Conservation (phyloP, 2,113 vertebrate genomes). For the Edolisoma coerulescens region DNA sequence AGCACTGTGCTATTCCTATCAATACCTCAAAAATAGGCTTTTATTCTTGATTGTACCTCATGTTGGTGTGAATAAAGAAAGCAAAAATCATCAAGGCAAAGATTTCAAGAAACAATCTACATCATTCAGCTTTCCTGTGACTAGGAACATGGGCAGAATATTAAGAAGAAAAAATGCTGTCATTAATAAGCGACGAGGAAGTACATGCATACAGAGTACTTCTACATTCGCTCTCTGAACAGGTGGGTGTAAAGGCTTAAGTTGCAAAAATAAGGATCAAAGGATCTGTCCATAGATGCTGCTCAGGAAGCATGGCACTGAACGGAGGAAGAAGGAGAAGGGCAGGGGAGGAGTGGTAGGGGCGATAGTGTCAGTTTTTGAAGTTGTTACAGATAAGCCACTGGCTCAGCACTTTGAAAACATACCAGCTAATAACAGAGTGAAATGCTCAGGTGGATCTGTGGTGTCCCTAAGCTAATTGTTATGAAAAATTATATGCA, state of each 20-base stretch:
- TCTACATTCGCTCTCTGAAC: background rate
- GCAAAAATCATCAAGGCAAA: slow-evolving; percentile 26
- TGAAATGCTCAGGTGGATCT: background rate
- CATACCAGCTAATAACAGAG: background rate
- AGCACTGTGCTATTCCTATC: background rate
- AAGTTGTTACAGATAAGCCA: background rate
- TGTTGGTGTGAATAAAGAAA: slow-evolving; percentile 2
- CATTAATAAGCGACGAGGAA: slow-evolving; percentile 43
- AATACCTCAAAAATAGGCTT: background rate
- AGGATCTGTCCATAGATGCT: background rate
- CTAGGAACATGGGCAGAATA: slow-evolving; percentile 35
- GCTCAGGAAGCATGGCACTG: background rate
- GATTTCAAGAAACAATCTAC: slow-evolving; percentile 40
- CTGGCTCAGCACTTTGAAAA: background rate
- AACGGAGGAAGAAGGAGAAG: background rate
- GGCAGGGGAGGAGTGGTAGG: fast-evolving
- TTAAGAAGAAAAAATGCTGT: slow-evolving; percentile 46
- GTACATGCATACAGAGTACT: slow-evolving; percentile 34
- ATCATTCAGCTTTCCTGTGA: slow-evolving; percentile 51
- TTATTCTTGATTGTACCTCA: slow-evolving; percentile 37
- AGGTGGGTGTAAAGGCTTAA: background rate
- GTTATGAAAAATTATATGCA: background rate
- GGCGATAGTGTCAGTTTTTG: background rate
- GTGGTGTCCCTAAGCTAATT: background rate
- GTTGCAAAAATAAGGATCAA: background rate